phyloP scores from a whole-genome alignment of 2,113 vertebrate species.

The Dendrocopos noguchii region DNA sequence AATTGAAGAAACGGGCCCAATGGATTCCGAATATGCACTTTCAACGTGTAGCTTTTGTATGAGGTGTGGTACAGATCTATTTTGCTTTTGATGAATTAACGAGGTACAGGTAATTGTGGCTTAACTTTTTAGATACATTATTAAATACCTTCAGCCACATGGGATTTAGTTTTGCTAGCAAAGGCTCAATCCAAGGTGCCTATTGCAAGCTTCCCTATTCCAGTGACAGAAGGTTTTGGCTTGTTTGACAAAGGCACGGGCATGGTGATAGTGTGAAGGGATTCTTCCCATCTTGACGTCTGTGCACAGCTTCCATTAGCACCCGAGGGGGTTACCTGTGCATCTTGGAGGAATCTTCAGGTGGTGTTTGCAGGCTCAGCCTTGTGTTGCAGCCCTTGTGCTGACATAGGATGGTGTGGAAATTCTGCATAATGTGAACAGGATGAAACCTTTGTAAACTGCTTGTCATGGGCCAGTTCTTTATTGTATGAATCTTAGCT shows the following conservation, averaged over 20 bases:
- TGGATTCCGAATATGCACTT: constrained; percentile 82
- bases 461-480: constrained; percentile 79
- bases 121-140: constrained; percentile 79
- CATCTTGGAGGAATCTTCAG: constrained; percentile 47
- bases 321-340: constrained; percentile 15
- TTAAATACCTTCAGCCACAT: constrained; percentile 73
- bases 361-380: constrained; percentile 56
- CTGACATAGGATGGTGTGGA: constrained; percentile 73
- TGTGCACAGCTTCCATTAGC: not conserved
- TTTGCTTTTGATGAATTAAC: constrained; percentile 79
- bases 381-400: constrained; percentile 72
- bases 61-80: constrained; percentile 83
- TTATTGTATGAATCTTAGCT: constrained; percentile 76
- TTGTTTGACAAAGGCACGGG: constrained; percentile 59
- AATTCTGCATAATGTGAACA: constrained; percentile 82
- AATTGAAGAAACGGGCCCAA: constrained; percentile 82
- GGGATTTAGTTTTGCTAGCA: constrained; percentile 77
- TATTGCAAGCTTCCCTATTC: constrained; percentile 68
- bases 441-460: constrained; percentile 77
- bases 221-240: constrained; percentile 67
- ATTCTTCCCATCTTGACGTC: constrained; percentile 32
- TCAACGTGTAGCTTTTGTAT: constrained; percentile 83
- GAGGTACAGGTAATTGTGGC: constrained; percentile 80
- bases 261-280: constrained; percentile 44
- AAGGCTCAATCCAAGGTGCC: constrained; percentile 63